phyloP scores from a whole-genome alignment of 1,140 invertebrate species.

The Metaphire vulgaris region DNA sequence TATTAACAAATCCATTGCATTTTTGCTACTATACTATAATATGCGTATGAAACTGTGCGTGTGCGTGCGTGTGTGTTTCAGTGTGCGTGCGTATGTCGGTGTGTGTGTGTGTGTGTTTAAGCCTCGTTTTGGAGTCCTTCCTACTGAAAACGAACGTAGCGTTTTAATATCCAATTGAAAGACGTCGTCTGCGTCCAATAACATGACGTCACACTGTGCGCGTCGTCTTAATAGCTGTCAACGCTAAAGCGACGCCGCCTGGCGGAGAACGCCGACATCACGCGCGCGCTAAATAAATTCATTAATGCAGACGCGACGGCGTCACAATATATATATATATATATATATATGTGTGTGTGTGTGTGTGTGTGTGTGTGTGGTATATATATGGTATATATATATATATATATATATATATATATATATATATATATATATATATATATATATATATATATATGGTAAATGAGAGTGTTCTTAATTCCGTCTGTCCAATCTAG shows the following conservation, averaged over 20 bases:
- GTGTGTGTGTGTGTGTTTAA: no score
- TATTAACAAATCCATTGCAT: no score
- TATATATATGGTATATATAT: not conserved
- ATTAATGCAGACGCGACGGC: not conserved
- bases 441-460: not conserved
- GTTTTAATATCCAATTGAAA: not conserved
- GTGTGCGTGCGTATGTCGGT: no score
- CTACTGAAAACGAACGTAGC: no score
- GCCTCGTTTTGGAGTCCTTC: no score
- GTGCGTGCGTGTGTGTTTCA: no score
- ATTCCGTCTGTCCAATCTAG: not conserved
- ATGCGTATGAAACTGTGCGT: no score
- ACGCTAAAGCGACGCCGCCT: not conserved
- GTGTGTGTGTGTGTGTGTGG: not conserved
- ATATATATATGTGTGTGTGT: not conserved
- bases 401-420: not conserved
- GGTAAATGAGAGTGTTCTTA: not conserved
- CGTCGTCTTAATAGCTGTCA: not conserved
- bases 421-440: not conserved
- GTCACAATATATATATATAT: not conserved
- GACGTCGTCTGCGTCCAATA: not conserved
- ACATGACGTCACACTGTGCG: not conserved
- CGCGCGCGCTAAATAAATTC: not conserved
- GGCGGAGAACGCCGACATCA: not conserved
- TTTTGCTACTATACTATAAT: no score